Percentiles rank a stretch among this genome's conserved stretches.
These are phyloP conservation scores for Caracal caracal DNA, from an alignment of 2,113 vertebrate species.

Conservation along the genomic window DNA sequence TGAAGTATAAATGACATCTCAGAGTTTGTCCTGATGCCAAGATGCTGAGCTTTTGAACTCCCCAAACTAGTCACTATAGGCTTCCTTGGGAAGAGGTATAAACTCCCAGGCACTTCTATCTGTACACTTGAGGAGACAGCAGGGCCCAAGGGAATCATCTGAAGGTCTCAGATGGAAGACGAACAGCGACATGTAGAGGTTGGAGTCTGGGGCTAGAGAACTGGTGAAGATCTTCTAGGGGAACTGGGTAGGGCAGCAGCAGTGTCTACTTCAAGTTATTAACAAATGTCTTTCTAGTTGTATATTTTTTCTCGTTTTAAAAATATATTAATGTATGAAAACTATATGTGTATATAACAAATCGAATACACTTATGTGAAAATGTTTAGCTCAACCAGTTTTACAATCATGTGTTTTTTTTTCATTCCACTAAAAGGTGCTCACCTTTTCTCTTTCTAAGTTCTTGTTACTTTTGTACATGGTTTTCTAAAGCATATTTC, in stretches of 20 bases:
- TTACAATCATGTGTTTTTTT: background rate
- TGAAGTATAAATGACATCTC: background rate
- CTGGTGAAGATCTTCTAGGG: background rate
- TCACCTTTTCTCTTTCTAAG: background rate
- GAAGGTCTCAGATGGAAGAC: background rate
- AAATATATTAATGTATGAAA: background rate
- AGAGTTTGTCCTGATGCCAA: background rate
- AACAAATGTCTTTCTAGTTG: background rate
- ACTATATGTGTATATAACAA: background rate
- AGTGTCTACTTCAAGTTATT: background rate
- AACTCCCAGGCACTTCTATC: background rate
- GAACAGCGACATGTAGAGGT: background rate
- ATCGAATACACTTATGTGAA: background rate
- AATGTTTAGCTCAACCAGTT: background rate
- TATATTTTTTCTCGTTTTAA: background rate
- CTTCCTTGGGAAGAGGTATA: background rate
- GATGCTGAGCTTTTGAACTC: background rate
- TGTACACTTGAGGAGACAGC: background rate
- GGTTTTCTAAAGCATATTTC: background rate
- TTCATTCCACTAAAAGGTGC: background rate
- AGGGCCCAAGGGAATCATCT: background rate
- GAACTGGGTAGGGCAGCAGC: background rate
- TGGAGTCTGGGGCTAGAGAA: background rate
- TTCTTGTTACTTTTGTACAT: background rate
- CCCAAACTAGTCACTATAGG: background rate